Evolutionary conservation across 1,140 invertebrate species (phyloP), one percentile per base, ranked within the genome.

Genomic region (Drosophila sechellia): DNA sequence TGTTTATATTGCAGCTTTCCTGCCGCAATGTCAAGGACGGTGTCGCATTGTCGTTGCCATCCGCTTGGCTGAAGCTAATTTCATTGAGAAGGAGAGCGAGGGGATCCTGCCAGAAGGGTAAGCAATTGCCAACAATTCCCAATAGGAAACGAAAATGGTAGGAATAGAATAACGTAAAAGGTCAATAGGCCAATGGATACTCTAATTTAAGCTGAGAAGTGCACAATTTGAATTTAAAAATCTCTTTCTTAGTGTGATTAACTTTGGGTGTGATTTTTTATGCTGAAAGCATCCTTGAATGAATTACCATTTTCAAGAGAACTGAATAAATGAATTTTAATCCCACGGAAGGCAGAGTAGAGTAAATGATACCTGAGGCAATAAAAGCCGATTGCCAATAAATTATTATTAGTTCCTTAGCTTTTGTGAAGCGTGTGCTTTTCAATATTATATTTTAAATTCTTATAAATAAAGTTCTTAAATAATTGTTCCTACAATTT

Each of bases 1-100:
- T 86, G 59, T 61, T 80, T 81, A 74, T 61, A 70, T 74, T 85
- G 52, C 73, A 74, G 73, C 48, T 85, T 58, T 56, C 73, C 59
- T 42, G 57, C 35, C 55, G 43, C 61, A 68, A 76, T 76, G 52
- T 61, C 55, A 53, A 65, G 70, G 57, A 60, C 70, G 56, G 63
- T 70, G 50, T 54, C 45, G 56, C 45, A 77, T 58, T 77, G 65
- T 68, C 59, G 72, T 66, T 72, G 35, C 50, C 49, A 73, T 65
- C 54, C 54, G 22, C 58, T 52, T 31, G 60, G 52, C 43, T 39
- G 35, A 45, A 64, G 78, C 63, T 85, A 70, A 78, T 86, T 78
- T 81, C 31, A 64, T 43, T 49, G 22, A 22, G 55, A 4, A 39
- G 37, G 15, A 49, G 27, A 57, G 25, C 31, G 5, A 15, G n/a